Base-by-base conservation (phyloP, 2,888 invertebrate genomes). In the Athalia cordata region DNA sequence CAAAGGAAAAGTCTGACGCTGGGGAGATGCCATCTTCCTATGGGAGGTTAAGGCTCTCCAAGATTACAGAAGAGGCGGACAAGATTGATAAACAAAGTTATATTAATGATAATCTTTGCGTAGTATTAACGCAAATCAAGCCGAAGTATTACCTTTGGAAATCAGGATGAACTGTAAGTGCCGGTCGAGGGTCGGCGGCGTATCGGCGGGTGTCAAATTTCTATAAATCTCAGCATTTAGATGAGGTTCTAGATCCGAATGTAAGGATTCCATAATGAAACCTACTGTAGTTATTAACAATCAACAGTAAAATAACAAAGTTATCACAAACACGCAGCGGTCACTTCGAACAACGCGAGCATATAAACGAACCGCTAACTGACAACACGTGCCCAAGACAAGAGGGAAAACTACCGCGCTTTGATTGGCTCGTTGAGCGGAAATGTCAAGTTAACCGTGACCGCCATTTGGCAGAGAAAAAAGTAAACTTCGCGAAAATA, bases 181-280 rank as follows among this genome's bases (percentile, higher is more conserved):
- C 78, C 87, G 89, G 65, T 89, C 87, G 49, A 82, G 80, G 29
- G 84, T 65, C 13, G 85, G 82, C 7, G 87, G 84, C 74, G 86
- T 84, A 75, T 87, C 85, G 3, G 83, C 82, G 0, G 84, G 80
- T 45, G 85, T 82, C 80, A 88, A 84, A 80, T 89, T 88, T 79
- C 90, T 86, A 77, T 90, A 91, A 49, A 87, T 83, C 62, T 89
- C 88, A 2, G 89, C 89, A 81, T 89, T 90, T 70, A 86, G 82
- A 81, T 89, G 88, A 5, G 90, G 89, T 70, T 88, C 84, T 9
- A 83, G 77, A 65, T 81, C 62, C 3, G 75, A 50, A 11, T 64
- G 49, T 29, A 45, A 61, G 49, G n/a, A 13, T 62, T 75, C 62
- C 75, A 62, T 75, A 5, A 50, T 52, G 9, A 11, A 5, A 9